Evolutionary conservation across 1,140 invertebrate species (phyloP).

Genomic region (Drosophila mayri): DNA sequence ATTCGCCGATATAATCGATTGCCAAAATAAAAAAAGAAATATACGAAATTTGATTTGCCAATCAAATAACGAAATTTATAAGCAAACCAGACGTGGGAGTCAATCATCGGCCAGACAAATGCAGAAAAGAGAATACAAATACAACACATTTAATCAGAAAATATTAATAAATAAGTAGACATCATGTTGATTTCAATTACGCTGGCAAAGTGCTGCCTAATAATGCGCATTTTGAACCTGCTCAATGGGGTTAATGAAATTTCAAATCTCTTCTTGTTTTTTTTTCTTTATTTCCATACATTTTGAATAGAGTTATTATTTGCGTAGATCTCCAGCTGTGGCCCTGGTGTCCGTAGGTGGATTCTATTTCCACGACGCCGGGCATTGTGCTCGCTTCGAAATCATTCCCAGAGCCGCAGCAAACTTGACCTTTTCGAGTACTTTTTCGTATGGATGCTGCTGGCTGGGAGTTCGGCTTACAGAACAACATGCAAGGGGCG

Average conservation of each 20-base stretch:
- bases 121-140: slow-evolving; percentile 26
- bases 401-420: slow-evolving; percentile 43
- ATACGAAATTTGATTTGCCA: slow-evolving; percentile 50
- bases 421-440: slow-evolving; percentile 69
- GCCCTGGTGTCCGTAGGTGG: slow-evolving; percentile 33
- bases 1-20: slow-evolving; percentile 51
- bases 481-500: slow-evolving; percentile 54
- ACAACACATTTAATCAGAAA: slow-evolving; percentile 42
- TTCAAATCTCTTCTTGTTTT: slow-evolving; percentile 34
- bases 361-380: slow-evolving; percentile 34
- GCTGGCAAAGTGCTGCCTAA: slow-evolving; percentile 51
- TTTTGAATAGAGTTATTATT: slow-evolving; percentile 20
- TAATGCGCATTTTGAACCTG: slow-evolving; percentile 44
- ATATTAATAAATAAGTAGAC: slow-evolving; percentile 70
- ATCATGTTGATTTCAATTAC: slow-evolving; percentile 82
- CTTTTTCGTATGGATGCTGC: slow-evolving; percentile 17
- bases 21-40: slow-evolving; percentile 39
- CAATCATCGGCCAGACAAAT: slow-evolving; percentile 55
- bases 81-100: slow-evolving; percentile 74
- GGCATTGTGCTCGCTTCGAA: slow-evolving; percentile 32
- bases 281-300: neutral
- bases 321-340: slow-evolving; percentile 32
- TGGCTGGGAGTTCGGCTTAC: slow-evolving; percentile 8
- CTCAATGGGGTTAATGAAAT: slow-evolving; percentile 77
- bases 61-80: slow-evolving; percentile 52